Percentiles rank a stretch among this genome's conserved stretches.
These are phyloP conservation scores for Catharus ustulatus DNA, from an alignment of 2,797 vertebrate genomes.

Conservation along the genomic window DNA sequence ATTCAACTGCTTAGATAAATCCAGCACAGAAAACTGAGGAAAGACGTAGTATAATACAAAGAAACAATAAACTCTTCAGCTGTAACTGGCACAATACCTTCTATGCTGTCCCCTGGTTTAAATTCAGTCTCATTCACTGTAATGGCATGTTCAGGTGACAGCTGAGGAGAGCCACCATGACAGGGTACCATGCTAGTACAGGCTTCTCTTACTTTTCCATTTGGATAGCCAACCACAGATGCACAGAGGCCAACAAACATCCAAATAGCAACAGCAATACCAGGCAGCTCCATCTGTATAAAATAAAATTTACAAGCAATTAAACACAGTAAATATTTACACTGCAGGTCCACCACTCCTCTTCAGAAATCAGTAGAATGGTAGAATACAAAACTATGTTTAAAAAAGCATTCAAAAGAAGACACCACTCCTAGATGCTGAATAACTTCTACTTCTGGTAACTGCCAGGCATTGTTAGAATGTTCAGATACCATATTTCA, in stretches of 20 bases:
- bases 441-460: neutral
- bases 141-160: constrained; percentile 72
- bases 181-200: constrained; percentile 81
- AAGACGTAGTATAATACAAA: neutral
- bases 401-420: neutral
- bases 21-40: neutral
- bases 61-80: neutral
- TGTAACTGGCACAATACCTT: constrained; percentile 73
- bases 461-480: neutral
- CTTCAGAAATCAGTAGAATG: neutral
- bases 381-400: neutral
- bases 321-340: neutral
- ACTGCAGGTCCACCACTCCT: neutral
- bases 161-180: constrained; percentile 71
- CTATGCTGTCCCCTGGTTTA: constrained; percentile 77
- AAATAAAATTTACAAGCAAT: neutral
- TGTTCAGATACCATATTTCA: neutral
- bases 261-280: neutral
- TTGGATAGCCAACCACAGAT: constrained; percentile 69
- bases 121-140: constrained; percentile 76
- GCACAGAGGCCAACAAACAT: constrained; percentile 7
- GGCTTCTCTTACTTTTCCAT: constrained; percentile 76
- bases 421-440: neutral
- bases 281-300: constrained; percentile 68
- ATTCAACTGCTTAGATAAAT: neutral